phyloP scores from a whole-genome alignment of 2,888 invertebrate genomes.

The Himalopsyche anomala region DNA sequence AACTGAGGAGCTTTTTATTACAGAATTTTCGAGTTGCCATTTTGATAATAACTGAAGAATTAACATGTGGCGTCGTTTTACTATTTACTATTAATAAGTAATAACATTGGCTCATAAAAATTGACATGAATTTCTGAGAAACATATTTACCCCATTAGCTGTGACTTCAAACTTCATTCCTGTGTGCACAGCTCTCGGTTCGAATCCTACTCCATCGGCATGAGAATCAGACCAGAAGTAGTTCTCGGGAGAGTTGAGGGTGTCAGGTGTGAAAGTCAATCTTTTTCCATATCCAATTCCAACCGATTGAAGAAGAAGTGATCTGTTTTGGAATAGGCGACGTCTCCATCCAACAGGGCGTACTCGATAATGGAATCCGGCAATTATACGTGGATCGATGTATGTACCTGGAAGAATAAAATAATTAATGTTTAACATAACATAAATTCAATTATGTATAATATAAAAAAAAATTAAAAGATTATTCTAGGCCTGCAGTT shows the following conservation, averaged over 20 bases:
- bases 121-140: neutral
- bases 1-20: no score
- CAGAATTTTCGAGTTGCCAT: no score
- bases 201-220: constrained; percentile 83
- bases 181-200: constrained; percentile 81
- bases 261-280: constrained; percentile 83
- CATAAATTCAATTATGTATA: neutral
- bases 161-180: constrained; percentile 81
- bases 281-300: constrained; percentile 88
- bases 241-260: constrained; percentile 78
- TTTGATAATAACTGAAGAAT: no score
- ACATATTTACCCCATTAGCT: constrained; percentile 76
- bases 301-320: constrained; percentile 79
- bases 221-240: constrained; percentile 88
- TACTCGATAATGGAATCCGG: constrained; percentile 85
- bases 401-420: constrained; percentile 78
- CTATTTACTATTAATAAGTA: neutral
- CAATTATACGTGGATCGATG: constrained; percentile 83
- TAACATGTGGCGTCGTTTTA: no score
- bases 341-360: constrained; percentile 81
- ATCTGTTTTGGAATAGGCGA: constrained; percentile 81
- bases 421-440: constrained; percentile 4
- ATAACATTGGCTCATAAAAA: neutral
- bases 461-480: no score
- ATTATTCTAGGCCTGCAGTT: no score